phyloP scores from a whole-genome alignment of 2,888 invertebrate species.

The Hypercompe scribonia region DNA sequence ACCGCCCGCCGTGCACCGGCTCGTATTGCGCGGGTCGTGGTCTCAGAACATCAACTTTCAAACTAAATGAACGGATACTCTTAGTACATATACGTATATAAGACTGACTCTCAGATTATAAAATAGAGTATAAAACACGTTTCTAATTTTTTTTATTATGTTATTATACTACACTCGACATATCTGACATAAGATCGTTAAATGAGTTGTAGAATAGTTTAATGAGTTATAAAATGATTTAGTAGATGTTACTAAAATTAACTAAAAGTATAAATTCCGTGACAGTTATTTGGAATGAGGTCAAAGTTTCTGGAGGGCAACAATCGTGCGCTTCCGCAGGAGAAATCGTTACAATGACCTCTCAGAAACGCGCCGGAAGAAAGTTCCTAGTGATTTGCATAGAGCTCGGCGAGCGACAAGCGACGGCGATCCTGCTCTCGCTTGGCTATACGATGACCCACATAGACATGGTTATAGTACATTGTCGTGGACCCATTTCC shows the following conservation, averaged over 20 bases:
- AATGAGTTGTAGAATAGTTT: conserved; percentile 20
- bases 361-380: conserved; percentile 78
- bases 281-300: conserved; percentile 35
- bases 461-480: conserved; percentile 82
- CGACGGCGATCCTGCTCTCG: conserved; percentile 65
- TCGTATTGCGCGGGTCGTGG: conserved; percentile 84
- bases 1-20: conserved; percentile 59
- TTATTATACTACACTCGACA: background rate
- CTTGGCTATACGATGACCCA: conserved; percentile 72
- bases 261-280: conserved; percentile 21
- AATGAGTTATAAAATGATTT: conserved; percentile 25
- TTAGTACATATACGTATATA: conserved; percentile 18
- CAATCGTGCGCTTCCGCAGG: conserved; percentile 65
- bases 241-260: conserved; percentile 26
- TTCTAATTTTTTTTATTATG: background rate
- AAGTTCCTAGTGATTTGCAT: conserved; percentile 84
- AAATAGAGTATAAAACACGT: background rate
- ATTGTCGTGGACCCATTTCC: conserved; percentile 83
- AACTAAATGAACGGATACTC: conserved; percentile 30
- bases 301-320: conserved; percentile 62
- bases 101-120: background rate
- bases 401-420: conserved; percentile 61
- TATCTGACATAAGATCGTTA: conserved; percentile 13
- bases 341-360: conserved; percentile 82
- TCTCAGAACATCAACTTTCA: conserved; percentile 54